These are phyloP conservation scores for Chrysomela aeneicollis DNA, from an alignment of 2,888 invertebrate species.

Conservation along the genomic window DNA sequence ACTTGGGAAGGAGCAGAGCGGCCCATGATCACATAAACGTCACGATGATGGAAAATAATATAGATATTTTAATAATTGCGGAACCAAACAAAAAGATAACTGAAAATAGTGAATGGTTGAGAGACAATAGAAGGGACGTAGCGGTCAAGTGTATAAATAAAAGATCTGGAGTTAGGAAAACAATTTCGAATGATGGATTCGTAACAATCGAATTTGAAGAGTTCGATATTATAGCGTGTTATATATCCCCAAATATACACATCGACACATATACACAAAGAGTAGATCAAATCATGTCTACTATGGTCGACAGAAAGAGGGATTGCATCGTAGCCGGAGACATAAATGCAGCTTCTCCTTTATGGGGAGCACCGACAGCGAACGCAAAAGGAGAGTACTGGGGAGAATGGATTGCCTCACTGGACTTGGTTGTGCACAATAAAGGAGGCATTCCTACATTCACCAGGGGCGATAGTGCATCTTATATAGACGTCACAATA, in stretches of 20 bases:
- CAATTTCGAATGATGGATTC: too few species aligned
- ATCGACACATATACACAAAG: too few species aligned
- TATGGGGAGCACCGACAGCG: constrained; percentile 1
- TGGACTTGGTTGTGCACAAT: constrained; percentile 3
- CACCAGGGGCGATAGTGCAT: neutral
- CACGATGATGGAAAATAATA: neutral
- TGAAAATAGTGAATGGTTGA: neutral
- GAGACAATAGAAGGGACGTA: constrained; percentile 2
- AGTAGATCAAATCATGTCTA: too few species aligned
- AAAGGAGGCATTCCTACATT: constrained; percentile 5
- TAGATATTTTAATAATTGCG: constrained; percentile 15
- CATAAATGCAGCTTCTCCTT: neutral
- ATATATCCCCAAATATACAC: too few species aligned
- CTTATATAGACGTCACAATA: constrained; percentile 15
- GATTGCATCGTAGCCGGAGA: constrained; percentile 4
- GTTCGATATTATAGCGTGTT: too few species aligned
- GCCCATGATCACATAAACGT: constrained; percentile 6
- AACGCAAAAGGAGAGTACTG: neutral
- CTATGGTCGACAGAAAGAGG: too few species aligned
- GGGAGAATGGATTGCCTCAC: constrained; percentile 2
- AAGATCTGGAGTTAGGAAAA: too few species aligned
- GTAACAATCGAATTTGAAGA: too few species aligned
- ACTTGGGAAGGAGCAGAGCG: constrained; percentile 14
- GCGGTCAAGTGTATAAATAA: constrained; percentile 6
- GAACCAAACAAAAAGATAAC: constrained; percentile 24